Evolutionary conservation across 64 coral and sea anemone species (phyloP), one percentile per base, ranked within the genome.

Genomic region (Actinia equina): DNA sequence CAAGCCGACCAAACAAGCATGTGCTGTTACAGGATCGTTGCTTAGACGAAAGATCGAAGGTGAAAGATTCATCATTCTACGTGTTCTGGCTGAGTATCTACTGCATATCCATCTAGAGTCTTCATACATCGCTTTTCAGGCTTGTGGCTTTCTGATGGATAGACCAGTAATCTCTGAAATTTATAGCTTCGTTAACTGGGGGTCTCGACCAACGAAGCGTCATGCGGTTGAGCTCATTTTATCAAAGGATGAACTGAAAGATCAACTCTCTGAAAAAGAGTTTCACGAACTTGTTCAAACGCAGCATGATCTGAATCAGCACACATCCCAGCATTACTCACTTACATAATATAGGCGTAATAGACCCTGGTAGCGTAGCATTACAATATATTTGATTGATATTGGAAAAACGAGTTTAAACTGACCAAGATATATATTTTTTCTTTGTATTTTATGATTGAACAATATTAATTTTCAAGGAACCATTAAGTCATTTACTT

Each of bases 1-100:
- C 22, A 95, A 92, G 82, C 94, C 94, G 20, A 92, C 94, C 52
- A 92, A 95, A 22, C 94, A 95, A 86, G 84, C 94, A 1, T n/a
- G 51, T 69, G 89, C 90, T 43, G 90, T 92, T 14, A 95, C 90
- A 37, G 90, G 90, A 2, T 89, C 94, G 17, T 64, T 89, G n/a
- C 71, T 82, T 0, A 77, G 82, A 53, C 62, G 56, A 62, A 43
- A 53, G 6, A 51, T 86, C 0, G 83, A 89, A 41, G 87, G 84
- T 19, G 52, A 84, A 44, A 92, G 51, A 56, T 95, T 95, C 77
- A 0, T 92, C 1, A 19, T 92, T 42, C 82, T 92, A 44, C 71
- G 90, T 15, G 17, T 52, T 4, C 51, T 92, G 6, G 90, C 87
- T 25, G 64, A 89, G n/a, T 95, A 89, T 45, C 84, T 95, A 87